Evolutionary conservation across 2,888 invertebrate species (phyloP).

Genomic region (Tipula unca): DNA sequence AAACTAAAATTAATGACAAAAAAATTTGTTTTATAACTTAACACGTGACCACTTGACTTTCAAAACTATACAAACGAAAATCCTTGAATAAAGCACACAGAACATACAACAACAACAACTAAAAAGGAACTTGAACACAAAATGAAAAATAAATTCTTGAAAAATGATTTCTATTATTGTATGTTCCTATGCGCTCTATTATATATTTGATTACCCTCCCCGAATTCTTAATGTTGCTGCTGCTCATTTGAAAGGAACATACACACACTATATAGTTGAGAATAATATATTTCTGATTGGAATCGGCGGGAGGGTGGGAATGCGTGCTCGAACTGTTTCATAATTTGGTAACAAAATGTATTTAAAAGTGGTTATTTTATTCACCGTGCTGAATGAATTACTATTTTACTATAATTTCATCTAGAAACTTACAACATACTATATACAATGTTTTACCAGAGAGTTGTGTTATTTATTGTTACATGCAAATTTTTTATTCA

Average conservation of each 20-base stretch:
- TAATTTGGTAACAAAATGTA: background rate
- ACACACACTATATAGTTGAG: background rate
- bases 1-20: background rate
- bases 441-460: background rate
- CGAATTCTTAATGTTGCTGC: background rate
- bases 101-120: background rate
- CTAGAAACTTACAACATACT: background rate
- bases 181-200: background rate
- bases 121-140: background rate
- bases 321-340: background rate
- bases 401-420: background rate
- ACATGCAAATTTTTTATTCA: background rate
- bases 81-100: background rate
- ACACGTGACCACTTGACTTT: constrained; percentile 26
- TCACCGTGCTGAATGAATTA: background rate
- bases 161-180: constrained; percentile 9
- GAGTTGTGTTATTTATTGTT: background rate
- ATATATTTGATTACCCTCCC: background rate
- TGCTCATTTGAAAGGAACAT: background rate
- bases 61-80: constrained; percentile 9
- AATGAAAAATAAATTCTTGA: background rate
- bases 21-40: constrained; percentile 16
- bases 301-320: background rate
- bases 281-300: background rate
- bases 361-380: background rate